Evolutionary conservation across 2,888 invertebrate genomes (phyloP).

Genomic region (Andrena chrysosceles): DNA sequence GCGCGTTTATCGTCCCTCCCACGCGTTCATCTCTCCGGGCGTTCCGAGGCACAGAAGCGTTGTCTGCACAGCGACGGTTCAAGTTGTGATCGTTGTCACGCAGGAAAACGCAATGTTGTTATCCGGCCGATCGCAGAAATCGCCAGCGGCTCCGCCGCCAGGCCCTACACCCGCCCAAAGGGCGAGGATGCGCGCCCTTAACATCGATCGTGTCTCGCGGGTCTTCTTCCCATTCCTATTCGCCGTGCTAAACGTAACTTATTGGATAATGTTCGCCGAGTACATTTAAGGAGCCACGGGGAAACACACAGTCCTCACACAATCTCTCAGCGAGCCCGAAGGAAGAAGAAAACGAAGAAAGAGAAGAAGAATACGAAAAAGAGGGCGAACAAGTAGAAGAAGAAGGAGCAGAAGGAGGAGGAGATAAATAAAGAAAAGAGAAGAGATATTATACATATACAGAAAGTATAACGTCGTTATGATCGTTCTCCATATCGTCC

Average conservation of each 20-base stretch:
- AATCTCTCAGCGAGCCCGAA: slow-evolving; percentile 3
- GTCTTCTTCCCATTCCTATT: slow-evolving; percentile 90
- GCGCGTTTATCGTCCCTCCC: neutral
- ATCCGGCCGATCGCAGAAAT: slow-evolving; percentile 82
- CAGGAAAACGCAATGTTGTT: slow-evolving; percentile 84
- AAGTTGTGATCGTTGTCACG: slow-evolving; percentile 80
- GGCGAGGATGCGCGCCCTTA: slow-evolving; percentile 88
- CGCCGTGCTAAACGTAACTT: slow-evolving; percentile 89
- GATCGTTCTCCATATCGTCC: neutral
- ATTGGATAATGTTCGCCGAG: slow-evolving; percentile 91
- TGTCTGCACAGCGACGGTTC: slow-evolving; percentile 70
- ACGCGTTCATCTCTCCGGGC: slow-evolving; percentile 26
- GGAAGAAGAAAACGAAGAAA: neutral
- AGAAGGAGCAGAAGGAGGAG: neutral
- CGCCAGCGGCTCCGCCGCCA: slow-evolving; percentile 81
- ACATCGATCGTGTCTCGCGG: slow-evolving; percentile 90
- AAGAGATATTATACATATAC: no score
- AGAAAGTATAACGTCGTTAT: neutral
- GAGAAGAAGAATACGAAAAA: neutral
- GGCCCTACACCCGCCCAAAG: slow-evolving; percentile 85
- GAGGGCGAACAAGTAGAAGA: neutral
- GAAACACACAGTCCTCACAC: neutral
- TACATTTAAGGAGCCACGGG: slow-evolving; percentile 87
- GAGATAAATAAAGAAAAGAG: no score
- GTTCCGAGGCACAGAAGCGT: slow-evolving; percentile 74